Evolutionary conservation across 2,797 vertebrate species (phyloP), one percentile per base, ranked within the genome.

Genomic region (Fringilla coelebs): DNA sequence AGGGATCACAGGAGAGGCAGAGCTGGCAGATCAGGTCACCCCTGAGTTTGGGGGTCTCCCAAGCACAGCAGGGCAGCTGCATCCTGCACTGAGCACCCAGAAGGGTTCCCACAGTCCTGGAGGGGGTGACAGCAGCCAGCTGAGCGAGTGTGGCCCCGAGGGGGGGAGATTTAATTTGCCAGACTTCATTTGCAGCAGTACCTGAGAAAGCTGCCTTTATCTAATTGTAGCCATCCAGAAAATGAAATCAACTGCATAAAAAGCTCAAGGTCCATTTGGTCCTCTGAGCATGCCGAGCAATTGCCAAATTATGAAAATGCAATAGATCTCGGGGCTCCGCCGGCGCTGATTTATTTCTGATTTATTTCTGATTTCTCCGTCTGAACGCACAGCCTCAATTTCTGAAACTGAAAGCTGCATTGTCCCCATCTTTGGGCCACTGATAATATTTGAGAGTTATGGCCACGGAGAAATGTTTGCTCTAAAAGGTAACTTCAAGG

Each of bases 201-300:
- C 82, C 89, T 60, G 85, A 88, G 88, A 58, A 88, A 92, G 82
- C 87, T 58, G 48, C 66, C 25, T 91, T 94, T 76, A 86, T 85
- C 89, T 96, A 79, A 90, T 13, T 78, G 77, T 63, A 88, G 77
- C 81, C 89, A 91, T 83, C 79, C 85, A 79, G 94, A 92, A 92
- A 95, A 95, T 70, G 66, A 93, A 93, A 91, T 90, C 40, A 76
- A 63, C 83, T 65, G 17, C 86, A 84, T 34, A 52, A 91, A 92
- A 88, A 70, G n/a, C 78, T 88, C 49, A 40, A 43, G 93, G 92
- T 84, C 71, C 55, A 40, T 86, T 93, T 88, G 83, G 48, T 54
- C 43, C 87, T 38, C 38, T 52, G 87, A 78, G 85, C 73, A 36
- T 34, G 79, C 61, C 76, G 36, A 45, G 40, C 79, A 89, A 78